Base-by-base conservation (phyloP, 2,113 vertebrate genomes). In the Solenodon paradoxus region DNA sequence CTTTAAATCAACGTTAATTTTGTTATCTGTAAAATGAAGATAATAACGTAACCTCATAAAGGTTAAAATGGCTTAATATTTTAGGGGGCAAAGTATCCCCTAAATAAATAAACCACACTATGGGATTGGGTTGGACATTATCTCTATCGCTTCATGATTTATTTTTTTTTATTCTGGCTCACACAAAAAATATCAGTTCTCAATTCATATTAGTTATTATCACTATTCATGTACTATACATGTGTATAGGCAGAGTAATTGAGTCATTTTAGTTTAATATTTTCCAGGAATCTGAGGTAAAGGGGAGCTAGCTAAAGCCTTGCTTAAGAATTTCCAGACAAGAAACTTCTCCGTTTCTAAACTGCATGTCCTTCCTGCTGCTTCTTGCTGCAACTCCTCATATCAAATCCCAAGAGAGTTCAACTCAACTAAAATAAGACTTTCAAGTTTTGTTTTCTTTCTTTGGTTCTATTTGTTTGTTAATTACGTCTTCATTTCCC, bases 291-390 rank as follows among this genome's bases (percentile, higher is more conserved):
- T 71, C 9, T n/a, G 38, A 71, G 22, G 13, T 51, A 42, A 42
- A 45, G 10, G 11, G 7, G 7, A 66, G 3, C 51, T 45, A 66
- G 3, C 51, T 45, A 87, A 79, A 53, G 32, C 15, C 9, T 57
- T 53, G 40, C 38, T 42, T 88, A 35, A 19, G 15, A 55, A 94
- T 12, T 92, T 17, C 3, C 24, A 90, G 45, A 63, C 17, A 55
- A 81, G 42, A 96, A 81, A 20, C 66, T 51, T n/a, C 35, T 71
- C 24, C 40, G 15, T 71, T 90, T 69, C 26, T 75, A 35, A 84
- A 79, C 35, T 22, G 6, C 17, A 3, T 42, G 26, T 17, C 24
- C 19, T 88, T 57, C 17, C 9, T 75, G 1, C 30, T 86, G 38
- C 12, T 74, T 15, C 12, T 92, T 40, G 3, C 5, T n/a, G 0